Conservation (phyloP, 1,140 invertebrate species). For the Plectrocnemia conspersa region DNA sequence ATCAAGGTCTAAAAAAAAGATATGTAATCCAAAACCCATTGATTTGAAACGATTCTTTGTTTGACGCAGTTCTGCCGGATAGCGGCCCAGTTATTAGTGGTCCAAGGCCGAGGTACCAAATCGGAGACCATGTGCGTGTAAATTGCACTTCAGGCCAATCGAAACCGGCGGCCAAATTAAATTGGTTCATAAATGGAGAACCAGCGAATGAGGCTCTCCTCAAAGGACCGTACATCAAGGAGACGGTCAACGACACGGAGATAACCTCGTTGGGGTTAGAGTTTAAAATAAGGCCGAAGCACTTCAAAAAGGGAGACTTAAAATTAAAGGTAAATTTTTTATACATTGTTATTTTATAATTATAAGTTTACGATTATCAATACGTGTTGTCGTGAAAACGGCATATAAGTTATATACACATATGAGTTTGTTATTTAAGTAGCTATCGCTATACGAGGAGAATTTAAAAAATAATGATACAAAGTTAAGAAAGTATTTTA, state of each 20-base stretch:
- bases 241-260: slow-evolving; percentile 59
- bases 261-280: slow-evolving; percentile 65
- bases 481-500: too few relatives aligned
- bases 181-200: slow-evolving; percentile 85
- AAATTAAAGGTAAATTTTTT: slow-evolving; percentile 67
- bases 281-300: slow-evolving; percentile 68
- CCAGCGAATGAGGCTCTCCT: slow-evolving; percentile 56
- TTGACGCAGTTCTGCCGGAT: slow-evolving; percentile 67
- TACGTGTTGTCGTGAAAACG: too few relatives aligned
- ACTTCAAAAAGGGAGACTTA: slow-evolving; percentile 77
- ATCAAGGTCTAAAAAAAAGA: too few relatives aligned
- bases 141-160: slow-evolving; percentile 80
- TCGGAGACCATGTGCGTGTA: slow-evolving; percentile 73
- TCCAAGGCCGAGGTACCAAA: slow-evolving; percentile 71
- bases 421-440: too few relatives aligned
- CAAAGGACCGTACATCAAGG: slow-evolving; percentile 39
- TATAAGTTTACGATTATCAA: too few relatives aligned
- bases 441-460: too few relatives aligned
- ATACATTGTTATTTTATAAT: slow-evolving; percentile 12
- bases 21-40: not conserved
- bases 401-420: too few relatives aligned
- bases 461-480: too few relatives aligned
- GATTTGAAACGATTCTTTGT: not conserved
- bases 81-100: slow-evolving; percentile 79
- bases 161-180: slow-evolving; percentile 74